phyloP scores from a whole-genome alignment of 2,797 vertebrate species.

The Peromyscus nudipes region DNA sequence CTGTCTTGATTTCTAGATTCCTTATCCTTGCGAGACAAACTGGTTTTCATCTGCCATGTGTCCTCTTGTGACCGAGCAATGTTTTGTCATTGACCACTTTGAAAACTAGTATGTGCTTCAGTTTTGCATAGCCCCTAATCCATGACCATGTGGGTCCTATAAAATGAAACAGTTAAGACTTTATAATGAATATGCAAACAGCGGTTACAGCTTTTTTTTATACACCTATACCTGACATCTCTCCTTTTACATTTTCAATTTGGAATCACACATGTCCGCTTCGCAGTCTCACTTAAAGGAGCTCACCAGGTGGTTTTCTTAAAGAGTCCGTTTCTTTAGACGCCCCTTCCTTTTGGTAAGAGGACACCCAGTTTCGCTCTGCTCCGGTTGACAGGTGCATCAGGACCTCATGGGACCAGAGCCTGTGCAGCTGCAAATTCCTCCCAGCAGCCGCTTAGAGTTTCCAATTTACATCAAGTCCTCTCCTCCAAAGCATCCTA shows the following conservation, averaged over 20 bases:
- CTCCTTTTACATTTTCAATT: conserved; percentile 59
- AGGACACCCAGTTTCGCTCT: conserved; percentile 65
- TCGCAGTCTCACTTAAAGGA: conserved; percentile 73
- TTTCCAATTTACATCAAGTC: neutral
- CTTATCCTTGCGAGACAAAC: conserved; percentile 90
- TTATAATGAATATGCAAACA: conserved; percentile 65
- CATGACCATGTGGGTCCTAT: conserved; percentile 76
- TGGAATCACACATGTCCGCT: conserved; percentile 69
- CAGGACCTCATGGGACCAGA: conserved; percentile 41
- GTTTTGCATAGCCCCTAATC: conserved; percentile 84
- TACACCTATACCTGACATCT: conserved; percentile 64
- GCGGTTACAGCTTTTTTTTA: conserved; percentile 69
- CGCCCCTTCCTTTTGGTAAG: conserved; percentile 60
- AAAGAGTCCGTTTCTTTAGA: conserved; percentile 70
- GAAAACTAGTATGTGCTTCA: conserved; percentile 84
- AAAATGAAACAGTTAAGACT: conserved; percentile 69
- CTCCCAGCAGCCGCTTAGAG: conserved; percentile 70
- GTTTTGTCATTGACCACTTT: conserved; percentile 84
- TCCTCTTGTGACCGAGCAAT: conserved; percentile 86
- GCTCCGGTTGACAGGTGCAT: conserved; percentile 68
- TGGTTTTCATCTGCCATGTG: conserved; percentile 90
- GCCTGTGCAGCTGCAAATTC: conserved; percentile 49
- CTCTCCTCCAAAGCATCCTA: conserved; percentile 60
- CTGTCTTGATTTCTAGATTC: conserved; percentile 95
- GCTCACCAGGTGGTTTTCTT: conserved; percentile 45